Percentiles rank a stretch among this genome's conserved stretches.
phyloP scores from a whole-genome alignment of 2,113 vertebrate genomes.

The Acrocephalus kingi region DNA sequence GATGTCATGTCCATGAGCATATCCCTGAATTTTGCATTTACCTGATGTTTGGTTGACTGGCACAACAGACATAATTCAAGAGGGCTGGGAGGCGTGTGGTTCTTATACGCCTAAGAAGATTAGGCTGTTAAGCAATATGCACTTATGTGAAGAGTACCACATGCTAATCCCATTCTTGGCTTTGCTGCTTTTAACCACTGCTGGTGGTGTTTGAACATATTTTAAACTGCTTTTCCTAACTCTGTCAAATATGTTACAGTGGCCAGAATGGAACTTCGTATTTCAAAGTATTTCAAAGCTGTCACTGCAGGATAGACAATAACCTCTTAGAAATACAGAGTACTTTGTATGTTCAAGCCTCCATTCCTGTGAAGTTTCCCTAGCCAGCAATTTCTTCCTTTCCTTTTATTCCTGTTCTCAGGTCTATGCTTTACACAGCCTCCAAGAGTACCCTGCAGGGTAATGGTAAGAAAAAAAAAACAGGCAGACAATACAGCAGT shows the following conservation, averaged over 20 bases:
- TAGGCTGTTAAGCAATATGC: conserved; percentile 43
- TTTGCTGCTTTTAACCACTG: not conserved
- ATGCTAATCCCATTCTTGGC: conserved; percentile 36
- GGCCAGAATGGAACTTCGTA: not conserved
- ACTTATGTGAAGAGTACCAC: conserved; percentile 30
- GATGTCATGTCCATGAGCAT: not conserved
- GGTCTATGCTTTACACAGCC: not conserved
- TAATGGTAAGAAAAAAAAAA: not conserved
- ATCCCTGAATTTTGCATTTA: conserved; percentile 37
- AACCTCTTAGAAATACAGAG: not conserved
- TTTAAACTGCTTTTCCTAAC: conserved; percentile 22
- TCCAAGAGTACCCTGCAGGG: not conserved
- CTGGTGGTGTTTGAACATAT: not conserved
- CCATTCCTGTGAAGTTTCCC: conserved; percentile 9
- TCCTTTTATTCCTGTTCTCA: not conserved
- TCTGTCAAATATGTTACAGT: not conserved
- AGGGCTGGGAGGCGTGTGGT: not conserved
- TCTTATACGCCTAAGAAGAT: conserved; percentile 23
- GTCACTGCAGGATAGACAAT: not conserved
- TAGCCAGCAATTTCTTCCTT: not conserved
- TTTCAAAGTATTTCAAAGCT: conserved; percentile 17
- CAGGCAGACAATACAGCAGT: not conserved
- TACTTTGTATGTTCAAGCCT: not conserved
- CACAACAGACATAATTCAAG: conserved; percentile 17
- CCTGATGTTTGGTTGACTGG: conserved; percentile 10